Conservation (phyloP, 2,888 invertebrate species). For the Helleia helle region DNA sequence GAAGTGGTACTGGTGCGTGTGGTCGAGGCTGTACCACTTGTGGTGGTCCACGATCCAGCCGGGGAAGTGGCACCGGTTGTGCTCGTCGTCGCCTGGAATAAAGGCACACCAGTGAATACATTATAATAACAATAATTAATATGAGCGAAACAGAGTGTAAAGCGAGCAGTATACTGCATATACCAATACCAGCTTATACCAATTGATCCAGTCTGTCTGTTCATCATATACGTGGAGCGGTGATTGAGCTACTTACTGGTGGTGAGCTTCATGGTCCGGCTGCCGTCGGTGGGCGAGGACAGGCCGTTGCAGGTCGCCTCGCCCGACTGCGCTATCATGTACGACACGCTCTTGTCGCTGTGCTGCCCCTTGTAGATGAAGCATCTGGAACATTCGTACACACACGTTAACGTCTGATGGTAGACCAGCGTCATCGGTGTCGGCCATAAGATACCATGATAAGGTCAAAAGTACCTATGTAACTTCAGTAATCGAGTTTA, state of each 20-base stretch:
- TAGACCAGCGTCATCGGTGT: no score
- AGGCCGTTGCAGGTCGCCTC: slow-evolving; percentile 87
- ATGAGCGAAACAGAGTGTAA: no score
- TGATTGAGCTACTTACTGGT: slow-evolving; percentile 67
- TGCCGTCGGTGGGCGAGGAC: slow-evolving; percentile 83
- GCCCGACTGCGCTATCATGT: slow-evolving; percentile 82
- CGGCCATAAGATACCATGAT: no score
- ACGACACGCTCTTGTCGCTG: slow-evolving; percentile 64
- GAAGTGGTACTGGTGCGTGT: slow-evolving; percentile 81
- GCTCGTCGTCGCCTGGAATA: slow-evolving; percentile 79
- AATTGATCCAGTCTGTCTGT: no score
- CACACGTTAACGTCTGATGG: no score
- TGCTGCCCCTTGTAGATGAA: slow-evolving; percentile 82
- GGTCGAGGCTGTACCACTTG: slow-evolving; percentile 86
- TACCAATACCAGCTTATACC: no score
- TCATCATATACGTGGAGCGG: no score
- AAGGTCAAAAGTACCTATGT: no score
- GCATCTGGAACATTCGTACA: slow-evolving; percentile 80
- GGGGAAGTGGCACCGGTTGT: slow-evolving; percentile 85
- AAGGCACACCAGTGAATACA: no score
- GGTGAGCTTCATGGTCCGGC: slow-evolving; percentile 83
- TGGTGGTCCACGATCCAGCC: slow-evolving; percentile 85
- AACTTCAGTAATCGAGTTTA: no score
- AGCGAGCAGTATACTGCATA: no score
- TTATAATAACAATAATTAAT: not conserved